Base-by-base conservation (phyloP, 92 coral and sea anemone genomes). In the Umimayanthus chanpuru region DNA sequence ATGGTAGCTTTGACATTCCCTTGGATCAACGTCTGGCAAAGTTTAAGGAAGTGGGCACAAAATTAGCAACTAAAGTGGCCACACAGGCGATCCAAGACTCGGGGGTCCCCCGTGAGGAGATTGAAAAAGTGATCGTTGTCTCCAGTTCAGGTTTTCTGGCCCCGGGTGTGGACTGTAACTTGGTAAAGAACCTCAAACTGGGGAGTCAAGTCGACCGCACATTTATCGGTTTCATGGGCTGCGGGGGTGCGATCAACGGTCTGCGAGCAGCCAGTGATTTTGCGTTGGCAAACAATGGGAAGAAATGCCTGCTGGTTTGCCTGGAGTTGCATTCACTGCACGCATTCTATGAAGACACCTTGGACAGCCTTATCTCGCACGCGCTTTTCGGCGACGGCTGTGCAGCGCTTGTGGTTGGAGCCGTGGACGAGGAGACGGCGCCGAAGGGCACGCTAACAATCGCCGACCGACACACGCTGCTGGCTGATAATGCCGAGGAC, bases 361-460 rank as follows among this genome's bases (percentile, higher is more conserved):
- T 79, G 38, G 82, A 79, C 20, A 79, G 82, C 32, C 10, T 79
- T 16, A 79, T 79, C 61, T 79, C 82, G 44, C 82, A 79, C 18
- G 82, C 82, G 26, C 82, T 79, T 29, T 79, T 79, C 15, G 70
- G 82, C 15, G 82, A 79, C 25, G 70, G 82, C 23, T 79, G 82
- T 21, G 82, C 82, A 11, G 82, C 82, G 41, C 43, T 38, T 28
- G 82, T 79, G 12, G 82, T 79, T 5, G 82, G 82, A 29, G 40
- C 82, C 4, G 82, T 79, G 8, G 39, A 79, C 56, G 82, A 79
- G 50, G 39, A 79, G 3, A n/a, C 82, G 26, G 82, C 82, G 23
- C 82, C 68, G 23, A 26, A 28, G 21, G 82, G 82, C 11, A 49
- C 82, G 16, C 65, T 79, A 29, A 36, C 70, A 9, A 79, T 79